phyloP scores from a whole-genome alignment of 2,113 vertebrate genomes.

The Pelusios castaneus region DNA sequence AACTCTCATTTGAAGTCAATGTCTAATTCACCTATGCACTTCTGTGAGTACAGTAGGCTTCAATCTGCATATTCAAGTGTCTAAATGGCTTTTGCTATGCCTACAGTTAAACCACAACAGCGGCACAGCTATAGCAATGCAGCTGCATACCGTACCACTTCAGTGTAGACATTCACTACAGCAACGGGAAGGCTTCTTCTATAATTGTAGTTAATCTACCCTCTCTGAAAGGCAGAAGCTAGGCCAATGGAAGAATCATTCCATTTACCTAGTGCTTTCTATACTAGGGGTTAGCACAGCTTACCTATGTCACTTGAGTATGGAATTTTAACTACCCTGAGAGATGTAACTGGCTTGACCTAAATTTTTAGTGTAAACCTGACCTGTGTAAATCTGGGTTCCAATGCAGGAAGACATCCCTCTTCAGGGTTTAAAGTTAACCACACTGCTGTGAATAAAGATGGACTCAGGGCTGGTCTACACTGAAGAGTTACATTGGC shows the following conservation, averaged over 20 bases:
- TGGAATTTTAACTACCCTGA: no score
- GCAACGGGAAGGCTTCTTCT: no score
- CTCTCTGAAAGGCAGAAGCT: no score
- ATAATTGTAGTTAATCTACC: no score
- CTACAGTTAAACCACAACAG: not conserved
- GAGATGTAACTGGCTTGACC: not conserved
- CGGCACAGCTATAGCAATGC: not conserved
- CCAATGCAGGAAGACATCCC: not conserved
- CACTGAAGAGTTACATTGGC: no score
- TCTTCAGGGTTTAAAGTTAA: not conserved
- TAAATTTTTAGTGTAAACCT: not conserved
- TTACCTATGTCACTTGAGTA: no score
- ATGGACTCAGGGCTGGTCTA: not conserved
- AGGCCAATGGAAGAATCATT: no score
- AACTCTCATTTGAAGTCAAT: rapidly evolving
- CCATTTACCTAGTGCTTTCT: no score
- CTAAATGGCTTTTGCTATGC: not conserved
- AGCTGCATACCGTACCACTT: not conserved
- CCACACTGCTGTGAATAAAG: not conserved
- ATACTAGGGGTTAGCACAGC: no score
- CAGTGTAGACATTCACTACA: not conserved
- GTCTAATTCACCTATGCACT: slow-evolving; percentile 3
- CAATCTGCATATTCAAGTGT: not conserved
- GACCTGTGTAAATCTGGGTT: not conserved
- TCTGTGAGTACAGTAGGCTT: slow-evolving; percentile 15